Evolutionary conservation across 2,888 invertebrate genomes (phyloP).

Genomic region (Eupeodes luniger): DNA sequence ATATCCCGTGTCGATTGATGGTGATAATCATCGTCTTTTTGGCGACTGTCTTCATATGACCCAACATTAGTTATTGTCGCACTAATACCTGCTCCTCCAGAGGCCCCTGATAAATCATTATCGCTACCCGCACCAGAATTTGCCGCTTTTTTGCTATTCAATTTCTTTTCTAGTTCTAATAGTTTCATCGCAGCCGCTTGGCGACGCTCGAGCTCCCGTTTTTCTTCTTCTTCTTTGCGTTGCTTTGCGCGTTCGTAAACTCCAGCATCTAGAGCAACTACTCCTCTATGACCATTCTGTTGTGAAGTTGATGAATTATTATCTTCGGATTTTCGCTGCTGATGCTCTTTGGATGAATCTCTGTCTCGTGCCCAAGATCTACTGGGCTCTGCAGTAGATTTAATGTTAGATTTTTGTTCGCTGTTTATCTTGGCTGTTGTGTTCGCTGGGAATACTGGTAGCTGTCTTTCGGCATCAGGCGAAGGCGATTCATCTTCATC

Average conservation of each 20-base stretch:
- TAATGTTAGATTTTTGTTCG: slow-evolving; percentile 69
- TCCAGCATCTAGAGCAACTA: slow-evolving; percentile 88
- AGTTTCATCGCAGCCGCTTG: slow-evolving; percentile 87
- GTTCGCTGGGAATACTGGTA: slow-evolving; percentile 61
- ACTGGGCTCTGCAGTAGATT: slow-evolving; percentile 57
- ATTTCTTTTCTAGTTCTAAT: slow-evolving; percentile 88
- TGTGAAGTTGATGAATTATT: slow-evolving; percentile 76
- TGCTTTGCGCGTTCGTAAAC: slow-evolving; percentile 93
- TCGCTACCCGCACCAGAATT: slow-evolving; percentile 80
- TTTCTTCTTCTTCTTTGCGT: slow-evolving; percentile 95
- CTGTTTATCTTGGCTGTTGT: slow-evolving; percentile 77
- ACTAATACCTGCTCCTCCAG: slow-evolving; percentile 45
- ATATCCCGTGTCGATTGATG: slow-evolving; percentile 68
- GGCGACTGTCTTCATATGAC: slow-evolving; percentile 60
- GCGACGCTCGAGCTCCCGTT: slow-evolving; percentile 88
- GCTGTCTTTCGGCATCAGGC: slow-evolving; percentile 62
- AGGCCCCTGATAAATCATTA: slow-evolving; percentile 78
- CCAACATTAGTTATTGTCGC: slow-evolving; percentile 61
- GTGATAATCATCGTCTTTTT: slow-evolving; percentile 77
- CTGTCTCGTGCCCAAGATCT: slow-evolving; percentile 62
- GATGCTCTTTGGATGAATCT: slow-evolving; percentile 62
- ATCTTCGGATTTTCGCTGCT: slow-evolving; percentile 77
- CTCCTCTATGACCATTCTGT: slow-evolving; percentile 84
- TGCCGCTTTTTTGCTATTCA: slow-evolving; percentile 85
- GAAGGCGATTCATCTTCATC: slow-evolving; percentile 93